Base-by-base conservation (phyloP, 2,888 invertebrate genomes). In the Brenthis daphne region DNA sequence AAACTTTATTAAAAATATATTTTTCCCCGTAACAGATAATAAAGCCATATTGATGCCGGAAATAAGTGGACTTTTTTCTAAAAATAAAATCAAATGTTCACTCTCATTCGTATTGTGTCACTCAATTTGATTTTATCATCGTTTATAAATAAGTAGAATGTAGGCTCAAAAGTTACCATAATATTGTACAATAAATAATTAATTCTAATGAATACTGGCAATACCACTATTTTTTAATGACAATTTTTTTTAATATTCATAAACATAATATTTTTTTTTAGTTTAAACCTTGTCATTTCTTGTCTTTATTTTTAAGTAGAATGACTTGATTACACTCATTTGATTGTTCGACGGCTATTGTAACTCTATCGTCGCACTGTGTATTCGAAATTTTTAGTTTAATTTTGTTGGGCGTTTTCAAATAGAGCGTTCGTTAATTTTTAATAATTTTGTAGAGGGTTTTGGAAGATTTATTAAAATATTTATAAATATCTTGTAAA, bases 91-190 rank as follows among this genome's bases (percentile, higher is more conserved):
- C 2, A 54, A 16, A 54, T 54, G 55, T 76, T 76, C 72, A 74
- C 72, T 61, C 71, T 64, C 67, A 51, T 50, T 55, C 13, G 51
- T 70, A 75, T 65, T 74, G 76, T 74, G 80, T 81, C 80, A 78
- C 80, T 79, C 78, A 69, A 74, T 72, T 75, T 72, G 51, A 43
- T 67, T 65, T 65, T n/a, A 67, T 64, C 55, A 54, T 24, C 37
- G 29, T 64, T 80, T 79, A 77, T 79, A 76, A 75, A 76, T 76
- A 88, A 86, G 86, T 70, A 70, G 79, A 75, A 67, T 72, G 85
- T 88, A 86, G 83, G 80, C 37, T 81, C 81, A 85, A 85, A 83
- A 83, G 90, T 90, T 90, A 90, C 90, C 90, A 88, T 87, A 86
- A 51, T 79, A 60, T 54, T 79, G 86, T 89, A 90, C 87, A 89